Evolutionary conservation across 1,140 invertebrate species (phyloP), one percentile per base, ranked within the genome.

Genomic region (Drosophila sturtevanti): DNA sequence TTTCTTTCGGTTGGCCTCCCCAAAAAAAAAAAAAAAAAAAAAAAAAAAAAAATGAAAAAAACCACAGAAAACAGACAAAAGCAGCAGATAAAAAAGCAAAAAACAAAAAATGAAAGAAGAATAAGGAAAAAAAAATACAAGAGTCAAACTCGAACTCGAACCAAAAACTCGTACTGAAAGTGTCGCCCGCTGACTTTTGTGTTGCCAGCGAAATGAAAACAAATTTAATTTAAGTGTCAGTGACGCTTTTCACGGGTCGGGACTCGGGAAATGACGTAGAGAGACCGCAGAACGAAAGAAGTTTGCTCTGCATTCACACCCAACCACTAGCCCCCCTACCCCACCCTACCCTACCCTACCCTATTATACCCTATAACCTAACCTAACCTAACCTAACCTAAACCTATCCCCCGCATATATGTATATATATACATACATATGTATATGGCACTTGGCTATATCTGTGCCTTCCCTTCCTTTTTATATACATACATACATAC

Each of bases 211-310:
- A 69, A 84, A 77, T 85, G 81, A 79, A 85, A 85, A 85, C 81
- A 85, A 85, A 85, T 85, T 85, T 80, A 85, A 85, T 85, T 84
- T 77, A 85, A 85, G 81, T 85, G 81, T 85, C 81, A 85, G 81
- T 85, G 75, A 85, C 81, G 81, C 72, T 80, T 77, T 86, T 86
- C 81, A 72, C 63, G 18, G 51, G 31, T 41, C 24, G 38, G 14
- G 14, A n/a, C 12, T 27, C 18, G 14, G n/a, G n/a, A 22, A 27
- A 38, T 24, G 41, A 56, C 34, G 38, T 31, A 31, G n/a, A 34
- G 58, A 34, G 58, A 31, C 54, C 22, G 54, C 41, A 59, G 41
- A 51, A 52, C 48, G 18, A 18, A 52, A 38, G 31, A 41, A 54
- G 35, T 35, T 21, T 35, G 56, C 27, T 48, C 41, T 48, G 41